Conservation (phyloP, 2,113 vertebrate species). For the Gadus chalcogrammus region DNA sequence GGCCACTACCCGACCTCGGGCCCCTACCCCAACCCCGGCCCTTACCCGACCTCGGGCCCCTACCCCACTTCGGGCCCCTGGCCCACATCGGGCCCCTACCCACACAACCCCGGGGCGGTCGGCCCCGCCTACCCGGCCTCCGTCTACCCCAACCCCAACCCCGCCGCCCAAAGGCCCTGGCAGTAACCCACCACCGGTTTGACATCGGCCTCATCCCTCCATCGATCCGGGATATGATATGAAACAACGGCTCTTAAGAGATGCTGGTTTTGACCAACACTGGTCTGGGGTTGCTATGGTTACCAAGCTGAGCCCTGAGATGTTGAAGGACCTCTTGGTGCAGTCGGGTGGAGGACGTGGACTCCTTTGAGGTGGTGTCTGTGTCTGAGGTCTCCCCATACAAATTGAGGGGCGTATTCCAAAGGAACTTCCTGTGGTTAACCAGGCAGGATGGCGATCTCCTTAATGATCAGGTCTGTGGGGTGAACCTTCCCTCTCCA, state of each 20-base stretch:
- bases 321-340: too few species aligned
- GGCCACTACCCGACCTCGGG: conserved; percentile 41
- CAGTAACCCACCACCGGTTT: conserved; percentile 40
- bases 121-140: conserved; percentile 54
- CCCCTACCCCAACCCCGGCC: conserved; percentile 9
- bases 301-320: too few species aligned
- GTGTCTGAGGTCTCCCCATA: too few species aligned
- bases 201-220: background rate
- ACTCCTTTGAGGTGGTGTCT: too few species aligned
- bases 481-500: too few species aligned
- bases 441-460: too few species aligned
- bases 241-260: background rate
- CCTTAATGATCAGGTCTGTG: too few species aligned
- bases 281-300: too few species aligned
- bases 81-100: conserved; percentile 45
- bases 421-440: too few species aligned
- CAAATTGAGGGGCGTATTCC: too few species aligned
- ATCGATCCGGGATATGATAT: background rate
- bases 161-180: conserved; percentile 60
- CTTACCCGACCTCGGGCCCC: conserved; percentile 35
- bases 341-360: too few species aligned
- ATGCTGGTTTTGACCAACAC: too few species aligned
- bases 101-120: conserved; percentile 44
- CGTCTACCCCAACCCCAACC: conserved; percentile 62
- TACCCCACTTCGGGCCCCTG: conserved; percentile 22